Base-by-base conservation (phyloP, 2,888 invertebrate species). In the Melanostoma mellinum region DNA sequence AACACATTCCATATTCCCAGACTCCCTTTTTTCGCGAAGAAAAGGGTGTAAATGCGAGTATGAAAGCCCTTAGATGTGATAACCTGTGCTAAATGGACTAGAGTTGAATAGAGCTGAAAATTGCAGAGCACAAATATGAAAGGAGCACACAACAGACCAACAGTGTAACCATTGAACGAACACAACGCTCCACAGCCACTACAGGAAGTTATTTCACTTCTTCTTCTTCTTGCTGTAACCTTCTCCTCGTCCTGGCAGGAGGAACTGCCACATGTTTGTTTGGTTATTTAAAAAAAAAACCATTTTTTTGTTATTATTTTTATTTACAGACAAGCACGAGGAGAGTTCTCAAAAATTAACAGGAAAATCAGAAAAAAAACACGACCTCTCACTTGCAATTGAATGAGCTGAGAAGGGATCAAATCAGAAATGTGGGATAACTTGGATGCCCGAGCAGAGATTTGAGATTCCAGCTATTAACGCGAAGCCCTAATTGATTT, bases 1-100 rank as follows among this genome's bases (percentile, higher is more conserved):
- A 20, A 20, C 20, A 20, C 20, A 20, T 20, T 20, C 6, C 20
- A 3, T 50, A 32, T 6, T 9, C 33, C 3, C 32, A 42, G 44
- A 33, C 20, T 9, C 53, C 33, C 9, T 63, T 63, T 63, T 63
- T 48, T 30, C 61, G 61, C 61, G 52, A 73, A 61, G 58, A 67
- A 20, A 67, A 73, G 60, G 72, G 72, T 67, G 72, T 58, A 72
- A 72, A 71, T 65, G 65, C 65, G 35, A 74, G 58, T 32, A 35
- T 36, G 72, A 67, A 48, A 32, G 38, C 67, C 75, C 77, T 77
- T 69, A 77, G 67, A 77, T 77, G 61, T 52, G 77, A 73, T 77
- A 82, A 82, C 82, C 73, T 69, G 56, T 77, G 82, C 77, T 74
- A 82, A 82, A 82, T 82, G 82, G 76, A 82, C 77, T 55, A 52